These are phyloP conservation scores for Anagyrus pseudococci DNA, from an alignment of 2,888 invertebrate species.

Conservation along the genomic window DNA sequence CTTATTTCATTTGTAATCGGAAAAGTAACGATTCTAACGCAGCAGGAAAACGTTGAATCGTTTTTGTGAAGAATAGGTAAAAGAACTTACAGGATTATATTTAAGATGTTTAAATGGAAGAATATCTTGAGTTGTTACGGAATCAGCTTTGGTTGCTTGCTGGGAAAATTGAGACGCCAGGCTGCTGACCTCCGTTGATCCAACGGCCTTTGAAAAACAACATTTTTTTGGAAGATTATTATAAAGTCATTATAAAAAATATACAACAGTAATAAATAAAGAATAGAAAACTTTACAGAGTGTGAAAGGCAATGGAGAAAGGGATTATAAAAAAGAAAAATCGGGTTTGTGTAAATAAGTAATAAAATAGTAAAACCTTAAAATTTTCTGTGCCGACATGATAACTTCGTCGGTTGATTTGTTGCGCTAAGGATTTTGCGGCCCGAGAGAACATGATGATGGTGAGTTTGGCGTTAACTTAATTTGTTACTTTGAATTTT, in stretches of 20 bases:
- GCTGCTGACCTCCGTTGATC: background rate
- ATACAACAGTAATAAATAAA: too few species aligned
- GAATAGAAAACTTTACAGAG: background rate
- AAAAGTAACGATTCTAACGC: too few species aligned
- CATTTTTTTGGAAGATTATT: background rate
- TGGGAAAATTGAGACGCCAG: background rate
- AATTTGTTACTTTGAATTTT: conserved; percentile 48
- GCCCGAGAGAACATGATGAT: conserved; percentile 54
- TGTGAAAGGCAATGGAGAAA: background rate
- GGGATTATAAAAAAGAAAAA: background rate
- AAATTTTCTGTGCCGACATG: conserved; percentile 42
- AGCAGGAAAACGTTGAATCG: too few species aligned
- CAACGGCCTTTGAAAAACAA: background rate
- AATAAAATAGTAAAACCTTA: conserved; percentile 41
- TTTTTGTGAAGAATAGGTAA: background rate
- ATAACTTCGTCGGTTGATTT: conserved; percentile 43
- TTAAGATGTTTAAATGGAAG: conserved; percentile 18
- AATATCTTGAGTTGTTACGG: background rate
- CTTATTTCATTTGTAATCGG: too few species aligned
- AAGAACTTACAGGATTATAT: conserved; percentile 7
- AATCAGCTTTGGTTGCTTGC: background rate
- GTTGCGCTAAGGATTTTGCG: conserved; percentile 51
- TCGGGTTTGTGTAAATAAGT: background rate
- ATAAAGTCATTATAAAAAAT: too few species aligned
- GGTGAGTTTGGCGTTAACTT: conserved; percentile 32